Evolutionary conservation across 2,113 vertebrate species (phyloP), one percentile per base, ranked within the genome.

Genomic region (Labeo rohita): DNA sequence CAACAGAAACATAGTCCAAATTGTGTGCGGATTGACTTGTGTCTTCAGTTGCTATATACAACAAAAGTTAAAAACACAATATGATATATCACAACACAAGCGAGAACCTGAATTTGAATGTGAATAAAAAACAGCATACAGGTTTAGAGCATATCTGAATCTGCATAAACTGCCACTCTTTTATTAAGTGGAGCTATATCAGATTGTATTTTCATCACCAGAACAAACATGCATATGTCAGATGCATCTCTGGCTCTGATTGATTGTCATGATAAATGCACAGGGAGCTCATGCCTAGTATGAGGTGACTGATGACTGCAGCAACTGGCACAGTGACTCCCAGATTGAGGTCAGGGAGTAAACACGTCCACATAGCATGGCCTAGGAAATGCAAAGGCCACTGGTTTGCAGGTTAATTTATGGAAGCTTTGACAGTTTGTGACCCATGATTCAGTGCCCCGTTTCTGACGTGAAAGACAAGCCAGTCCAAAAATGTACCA

Each of bases 391-490:
- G 89, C 88, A 80, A 88, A 80, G 91, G 92, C 92, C 93, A 88
- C 89, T 47, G 87, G 83, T 92, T 93, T 90, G 85, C 86, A 88
- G 90, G 88, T 87, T 93, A 91, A 94, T 95, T 93, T 94, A 95
- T 93, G 89, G 88, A 88, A 43, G 39, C 76, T 89, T 80, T 93
- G 92, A 93, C 92, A 92, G 88, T 85, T 85, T 84, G 87, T 76
- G 89, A 87, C 91, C 90, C 88, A 88, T 89, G 89, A 93, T 90
- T 91, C 90, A 90, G 49, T 28, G 65, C 88, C 89, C 61, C 1
- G 88, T 81, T 85, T 79, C 75, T 77, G 21, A 9, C 21, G 89
- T 91, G 70, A 91, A 93, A 93, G 87, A 87, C 80, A 91, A 90
- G 61, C 84, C 63, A 54, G 78, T 83, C 86, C 88, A 87, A 89